Evolutionary conservation across 2,888 invertebrate species (phyloP).

Genomic region (Esperia sulphurella): DNA sequence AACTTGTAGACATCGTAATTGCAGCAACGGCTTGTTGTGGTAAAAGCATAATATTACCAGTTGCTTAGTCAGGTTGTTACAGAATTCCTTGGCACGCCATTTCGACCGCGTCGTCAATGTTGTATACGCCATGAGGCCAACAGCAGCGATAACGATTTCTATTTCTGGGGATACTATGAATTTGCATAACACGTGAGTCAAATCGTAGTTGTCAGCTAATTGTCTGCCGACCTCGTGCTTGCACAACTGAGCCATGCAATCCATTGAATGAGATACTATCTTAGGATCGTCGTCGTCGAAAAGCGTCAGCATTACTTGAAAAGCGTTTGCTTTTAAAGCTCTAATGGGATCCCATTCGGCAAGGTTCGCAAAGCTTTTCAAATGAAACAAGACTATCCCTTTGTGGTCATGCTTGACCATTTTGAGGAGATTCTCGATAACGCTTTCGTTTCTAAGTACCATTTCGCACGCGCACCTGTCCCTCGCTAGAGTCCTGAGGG

Average conservation of each 20-base stretch:
- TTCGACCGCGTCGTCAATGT: constrained; percentile 59
- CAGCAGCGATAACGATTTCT: constrained; percentile 47
- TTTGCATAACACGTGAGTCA: constrained; percentile 36
- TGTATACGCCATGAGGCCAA: constrained; percentile 49
- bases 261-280: constrained; percentile 51
- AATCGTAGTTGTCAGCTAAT: constrained; percentile 54
- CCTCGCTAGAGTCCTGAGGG: constrained; percentile 44
- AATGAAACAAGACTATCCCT: constrained; percentile 51
- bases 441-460: constrained; percentile 37
- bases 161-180: constrained; percentile 31
- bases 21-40: constrained; percentile 48
- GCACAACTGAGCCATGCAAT: constrained; percentile 59
- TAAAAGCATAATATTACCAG: constrained; percentile 38
- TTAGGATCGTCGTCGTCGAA: constrained; percentile 39
- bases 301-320: constrained; percentile 49
- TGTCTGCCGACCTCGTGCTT: constrained; percentile 54
- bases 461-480: constrained; percentile 45
- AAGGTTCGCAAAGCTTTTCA: constrained; percentile 50
- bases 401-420: constrained; percentile 56
- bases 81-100: constrained; percentile 60
- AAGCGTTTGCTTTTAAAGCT: constrained; percentile 55
- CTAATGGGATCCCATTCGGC: constrained; percentile 52
- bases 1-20: constrained; percentile 51
- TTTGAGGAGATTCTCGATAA: constrained; percentile 55
- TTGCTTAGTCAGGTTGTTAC: constrained; percentile 37